Percentiles rank a stretch among this genome's conserved stretches.
Conservation (phyloP, 2,888 invertebrate genomes). For the Macrophya annulata region DNA sequence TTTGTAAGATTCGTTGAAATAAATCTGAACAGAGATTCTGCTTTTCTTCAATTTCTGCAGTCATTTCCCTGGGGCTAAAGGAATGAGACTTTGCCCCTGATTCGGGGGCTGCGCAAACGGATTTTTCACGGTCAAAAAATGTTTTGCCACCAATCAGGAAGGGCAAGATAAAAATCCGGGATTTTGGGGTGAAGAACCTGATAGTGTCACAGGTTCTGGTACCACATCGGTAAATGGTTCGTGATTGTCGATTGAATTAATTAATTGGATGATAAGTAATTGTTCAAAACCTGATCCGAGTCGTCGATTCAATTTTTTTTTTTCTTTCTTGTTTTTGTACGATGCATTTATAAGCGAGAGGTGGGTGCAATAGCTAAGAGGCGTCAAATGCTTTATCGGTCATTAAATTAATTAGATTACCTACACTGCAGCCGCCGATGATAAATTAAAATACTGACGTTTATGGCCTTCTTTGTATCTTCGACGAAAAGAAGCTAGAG, state of each 20-base stretch:
- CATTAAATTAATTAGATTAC: constrained; percentile 72
- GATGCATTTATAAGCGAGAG: constrained; percentile 12
- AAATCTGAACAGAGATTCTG: not conserved
- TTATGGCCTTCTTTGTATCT: constrained; percentile 62
- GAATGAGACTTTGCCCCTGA: not conserved
- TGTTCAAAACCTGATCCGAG: not conserved
- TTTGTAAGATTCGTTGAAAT: not conserved
- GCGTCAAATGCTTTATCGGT: constrained; percentile 70
- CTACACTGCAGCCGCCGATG: constrained; percentile 66
- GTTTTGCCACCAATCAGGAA: constrained; percentile 30
- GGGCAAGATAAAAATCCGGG: constrained; percentile 26
- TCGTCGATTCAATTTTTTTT: not conserved
- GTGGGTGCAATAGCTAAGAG: constrained; percentile 53
- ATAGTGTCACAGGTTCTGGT: not conserved
- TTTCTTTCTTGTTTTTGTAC: not conserved
- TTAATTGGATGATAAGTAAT: constrained; percentile 32
- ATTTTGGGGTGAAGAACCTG: constrained; percentile 16
- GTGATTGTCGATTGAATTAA: constrained; percentile 16
- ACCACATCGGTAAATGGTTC: not conserved
- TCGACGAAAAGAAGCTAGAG: constrained; percentile 45
- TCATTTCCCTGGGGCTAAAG: not conserved
- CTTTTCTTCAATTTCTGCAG: not conserved
- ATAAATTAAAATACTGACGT: constrained; percentile 70
- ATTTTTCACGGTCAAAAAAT: constrained; percentile 33
- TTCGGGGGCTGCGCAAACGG: constrained; percentile 33